Base-by-base conservation (phyloP, 2,888 invertebrate genomes). In the Rhamnusium bicolor region DNA sequence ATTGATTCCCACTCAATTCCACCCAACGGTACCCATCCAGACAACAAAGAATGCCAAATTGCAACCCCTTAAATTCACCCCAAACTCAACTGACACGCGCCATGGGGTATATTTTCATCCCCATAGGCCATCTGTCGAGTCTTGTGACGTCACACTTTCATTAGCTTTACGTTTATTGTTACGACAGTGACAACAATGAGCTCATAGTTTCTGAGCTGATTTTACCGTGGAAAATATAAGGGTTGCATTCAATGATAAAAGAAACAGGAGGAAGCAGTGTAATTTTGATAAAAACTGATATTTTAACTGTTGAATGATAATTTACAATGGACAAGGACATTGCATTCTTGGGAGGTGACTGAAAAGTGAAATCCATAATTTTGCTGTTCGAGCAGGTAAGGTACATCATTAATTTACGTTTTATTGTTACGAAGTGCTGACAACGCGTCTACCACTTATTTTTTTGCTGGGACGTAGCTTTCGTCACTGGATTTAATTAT, bases 71-170 rank as follows among this genome's bases (percentile, higher is more conserved):
- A 32, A 71, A 71, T 66, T 67, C 66, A 71, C 66, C 71, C 71
- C 71, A 49, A 60, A 47, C 56, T 62, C 40, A 66, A 61, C 61
- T 29, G 72, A 68, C 74, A 77, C 79, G 77, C 79, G 76, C 69
- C 72, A 65, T 49, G 76, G 78, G 79, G 79, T 76, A 75, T 66
- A 65, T 69, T 74, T 65, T 54, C 53, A 69, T 69, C 72, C 77
- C 77, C 74, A 49, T 71, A 69, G 67, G 72, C 76, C 79, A 79
- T 79, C 79, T 79, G 79, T 77, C 79, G 73, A 40, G 56, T 46
- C 61, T 53, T 66, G 63, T 74, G 79, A 79, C 77, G 79, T 77
- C 75, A 75, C 67, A 75, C 74, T 72, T 75, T 79, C 76, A 78
- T 78, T 79, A 77, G 77, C 77, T 71, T 27, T 68, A 66, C 73